Evolutionary conservation across 2,113 vertebrate species (phyloP), one percentile per base, ranked within the genome.

Genomic region (Kryptolebias marmoratus): DNA sequence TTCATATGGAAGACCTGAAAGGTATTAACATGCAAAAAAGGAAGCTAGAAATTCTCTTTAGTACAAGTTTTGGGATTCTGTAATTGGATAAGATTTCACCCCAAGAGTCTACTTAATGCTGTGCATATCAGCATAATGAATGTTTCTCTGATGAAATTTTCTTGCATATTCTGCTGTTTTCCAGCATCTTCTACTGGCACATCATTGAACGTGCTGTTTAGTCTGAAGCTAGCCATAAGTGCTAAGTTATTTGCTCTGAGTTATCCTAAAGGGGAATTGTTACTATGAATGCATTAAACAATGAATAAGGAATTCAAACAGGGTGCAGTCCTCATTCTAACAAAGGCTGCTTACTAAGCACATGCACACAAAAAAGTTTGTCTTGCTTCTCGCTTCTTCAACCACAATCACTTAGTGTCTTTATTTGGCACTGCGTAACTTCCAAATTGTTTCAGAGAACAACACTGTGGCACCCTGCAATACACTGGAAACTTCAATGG

Each of bases 61-160:
- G 80, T 65, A 28, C 62, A 81, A 52, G 70, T 87, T 88, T 88
- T 77, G 82, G 81, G 69, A 82, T 79, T 75, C 72, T 80, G 81
- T 92, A 92, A 91, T 91, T 92, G 91, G 85, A 83, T 52, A 69
- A 55, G 83, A 83, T 73, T 78, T 78, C 80, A 76, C 88, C 82
- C 88, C 90, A 63, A 39, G 81, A 83, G 77, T 84, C 54, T 70
- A 80, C 72, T 73, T 79, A 64, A 88, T 73, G 73, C 72, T 3
- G 66, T 30, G 16, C 81, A 65, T 53, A 69, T 73, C 73, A 73
- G 58, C 16, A 65, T 88, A 87, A 91, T 84, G 72, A 87, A 91
- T 84, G 72, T 89, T 87, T 67, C 63, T 74, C 77, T 75, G 65
- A 79, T 83, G 63, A 71, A 85, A 72, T 81, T 83, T 73, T 62